Evolutionary conservation across 1,140 invertebrate species (phyloP), one percentile per base, ranked within the genome.

Genomic region (Calephelis virginiensis): DNA sequence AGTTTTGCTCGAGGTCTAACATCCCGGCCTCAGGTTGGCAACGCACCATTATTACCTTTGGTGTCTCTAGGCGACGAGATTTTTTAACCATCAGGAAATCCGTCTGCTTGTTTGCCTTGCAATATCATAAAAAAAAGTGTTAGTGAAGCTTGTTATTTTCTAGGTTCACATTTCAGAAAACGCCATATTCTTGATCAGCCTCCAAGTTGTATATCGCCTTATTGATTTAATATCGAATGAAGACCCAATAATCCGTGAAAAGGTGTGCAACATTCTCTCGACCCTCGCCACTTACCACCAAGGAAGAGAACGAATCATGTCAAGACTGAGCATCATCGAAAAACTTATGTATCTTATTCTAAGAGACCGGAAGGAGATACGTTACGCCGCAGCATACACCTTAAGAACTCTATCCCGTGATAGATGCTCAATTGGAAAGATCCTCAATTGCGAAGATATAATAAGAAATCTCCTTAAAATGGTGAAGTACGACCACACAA

Each of bases 151-250:
- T 28, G 28, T 62, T 64, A 49, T 62, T 43, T 72, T 73, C 8
- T 66, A 91, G 89, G 82, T 89, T 9, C 82, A 86, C 78, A 88
- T 89, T 77, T 80, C 89, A 69, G 89, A 91, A 69, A 84, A 77
- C 66, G 89, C 89, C 0, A 72, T 85, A 47, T 89, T 81, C 66
- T 74, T 91, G 0, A 82, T 91, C 11, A 69, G 80, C 5, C 61
- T 85, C 8, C 82, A 89, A n/a, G 68, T 89, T 13, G 76, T 79
- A 0, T 83, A 86, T 43, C 78, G 86, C 1, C 71, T 91, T 0
- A 75, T 85, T 17, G 82, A 90, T 13, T 56, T 90, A 13, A 86
- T 91, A 76, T 28, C 68, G 5, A 40, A 79, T 38, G 61, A 67
- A 5, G 71, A 89, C 40, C 82, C 86, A 0, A 75, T 89, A 5